A percentile compares a stretch with the other conserved stretches of the same genome.
phyloP scores from a whole-genome alignment of 1,140 invertebrate species.

The Phocides pigmalion region DNA sequence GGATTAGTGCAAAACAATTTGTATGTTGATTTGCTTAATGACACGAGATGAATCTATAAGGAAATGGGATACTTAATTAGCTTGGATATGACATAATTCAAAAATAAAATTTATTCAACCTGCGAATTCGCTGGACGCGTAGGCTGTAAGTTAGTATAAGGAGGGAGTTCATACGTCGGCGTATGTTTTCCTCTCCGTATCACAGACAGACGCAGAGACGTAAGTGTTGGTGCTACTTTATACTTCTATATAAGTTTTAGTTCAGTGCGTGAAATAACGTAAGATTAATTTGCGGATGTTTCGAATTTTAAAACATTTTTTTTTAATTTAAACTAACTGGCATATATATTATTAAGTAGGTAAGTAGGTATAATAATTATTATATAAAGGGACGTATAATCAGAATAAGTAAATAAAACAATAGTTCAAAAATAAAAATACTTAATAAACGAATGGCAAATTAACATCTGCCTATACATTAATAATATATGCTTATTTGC shows the following conservation, averaged over 20 bases:
- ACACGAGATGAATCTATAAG: constrained; percentile 8
- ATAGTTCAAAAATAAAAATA: too few relatives aligned
- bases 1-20: not conserved
- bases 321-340: not conserved
- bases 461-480: too few relatives aligned
- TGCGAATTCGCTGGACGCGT: constrained; percentile 51
- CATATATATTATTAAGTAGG: too few relatives aligned
- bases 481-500: too few relatives aligned
- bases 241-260: constrained; percentile 16
- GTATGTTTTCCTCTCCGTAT: constrained; percentile 63
- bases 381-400: too few relatives aligned
- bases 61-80: constrained; percentile 22
- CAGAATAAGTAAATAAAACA: too few relatives aligned
- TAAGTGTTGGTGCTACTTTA: constrained; percentile 54
- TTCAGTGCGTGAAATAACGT: constrained; percentile 13
- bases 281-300: not conserved
- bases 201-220: constrained; percentile 64
- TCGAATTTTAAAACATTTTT: constrained; percentile 4
- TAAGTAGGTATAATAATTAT: too few relatives aligned
- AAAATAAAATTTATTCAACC: constrained; percentile 15
- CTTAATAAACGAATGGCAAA: too few relatives aligned
- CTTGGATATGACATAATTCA: constrained; percentile 29
- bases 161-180: constrained; percentile 40
- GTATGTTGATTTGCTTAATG: constrained; percentile 1
- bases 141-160: constrained; percentile 66